Conservation (phyloP, 2,797 vertebrate genomes). For the Sebastes minor region DNA sequence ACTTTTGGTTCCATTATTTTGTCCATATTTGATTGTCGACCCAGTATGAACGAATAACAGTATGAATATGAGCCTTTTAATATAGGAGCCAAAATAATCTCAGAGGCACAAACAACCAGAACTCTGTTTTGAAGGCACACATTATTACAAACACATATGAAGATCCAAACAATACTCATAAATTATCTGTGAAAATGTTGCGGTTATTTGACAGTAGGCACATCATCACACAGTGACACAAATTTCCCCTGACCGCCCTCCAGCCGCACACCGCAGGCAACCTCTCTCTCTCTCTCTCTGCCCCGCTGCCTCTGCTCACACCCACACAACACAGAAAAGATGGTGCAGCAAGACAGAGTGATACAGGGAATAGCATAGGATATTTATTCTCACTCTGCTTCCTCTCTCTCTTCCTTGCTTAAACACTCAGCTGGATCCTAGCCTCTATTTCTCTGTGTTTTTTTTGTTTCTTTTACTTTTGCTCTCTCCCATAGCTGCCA, state of each 20-base stretch:
- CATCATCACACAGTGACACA: conserved; percentile 18
- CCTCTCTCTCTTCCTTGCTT: conserved; percentile 39
- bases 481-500: conserved; percentile 32
- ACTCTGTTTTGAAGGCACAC: background rate
- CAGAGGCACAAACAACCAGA: background rate
- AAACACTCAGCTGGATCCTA: conserved; percentile 59
- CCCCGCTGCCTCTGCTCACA: conserved; percentile 16
- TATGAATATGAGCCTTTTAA: background rate
- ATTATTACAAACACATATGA: background rate
- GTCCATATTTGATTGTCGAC: background rate
- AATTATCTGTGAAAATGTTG: conserved; percentile 8
- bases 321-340: conserved; percentile 37
- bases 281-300: background rate
- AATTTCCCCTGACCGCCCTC: conserved; percentile 21
- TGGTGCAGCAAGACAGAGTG: conserved; percentile 4
- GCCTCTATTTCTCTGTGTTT: conserved; percentile 28
- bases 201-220: conserved; percentile 8
- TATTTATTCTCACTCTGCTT: conserved; percentile 55
- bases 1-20: background rate
- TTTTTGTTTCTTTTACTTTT: conserved; percentile 16
- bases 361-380: conserved; percentile 26
- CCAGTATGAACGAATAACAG: background rate
- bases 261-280: conserved; percentile 10
- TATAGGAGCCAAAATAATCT: background rate
- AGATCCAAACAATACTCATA: background rate